A percentile compares a stretch with the other conserved stretches of the same genome.
These are phyloP conservation scores for Parelbella ahira DNA, from an alignment of 2,888 invertebrate species.

Conservation along the genomic window DNA sequence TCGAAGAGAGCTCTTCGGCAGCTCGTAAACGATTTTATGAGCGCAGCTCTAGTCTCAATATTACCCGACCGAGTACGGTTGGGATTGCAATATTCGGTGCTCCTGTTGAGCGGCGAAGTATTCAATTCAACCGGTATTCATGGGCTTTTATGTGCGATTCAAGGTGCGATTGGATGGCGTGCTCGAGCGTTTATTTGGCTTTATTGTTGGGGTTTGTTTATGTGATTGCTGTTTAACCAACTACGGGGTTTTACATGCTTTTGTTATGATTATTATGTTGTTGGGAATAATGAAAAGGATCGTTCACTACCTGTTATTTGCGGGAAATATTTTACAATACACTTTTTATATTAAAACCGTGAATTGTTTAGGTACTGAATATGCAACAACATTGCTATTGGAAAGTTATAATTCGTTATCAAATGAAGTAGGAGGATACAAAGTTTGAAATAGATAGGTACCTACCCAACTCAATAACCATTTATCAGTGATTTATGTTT, in stretches of 20 bases:
- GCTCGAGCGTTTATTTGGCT: constrained; percentile 79
- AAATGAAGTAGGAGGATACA: constrained; percentile 32
- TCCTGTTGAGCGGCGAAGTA: constrained; percentile 69
- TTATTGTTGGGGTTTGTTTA: constrained; percentile 81
- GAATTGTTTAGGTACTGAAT: constrained; percentile 5
- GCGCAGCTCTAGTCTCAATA: constrained; percentile 74
- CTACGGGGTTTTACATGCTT: constrained; percentile 75
- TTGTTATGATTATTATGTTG: constrained; percentile 78
- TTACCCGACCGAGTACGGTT: constrained; percentile 74
- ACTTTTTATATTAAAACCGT: constrained; percentile 4
- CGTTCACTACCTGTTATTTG: constrained; percentile 36
- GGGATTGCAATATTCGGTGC: constrained; percentile 73
- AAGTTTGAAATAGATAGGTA: constrained; percentile 55
- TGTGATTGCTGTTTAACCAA: constrained; percentile 80
- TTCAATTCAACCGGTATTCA: constrained; percentile 77
- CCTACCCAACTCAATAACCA: constrained; percentile 61
- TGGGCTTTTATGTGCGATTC: constrained; percentile 79
- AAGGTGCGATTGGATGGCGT: constrained; percentile 81
- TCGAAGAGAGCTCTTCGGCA: constrained; percentile 80
- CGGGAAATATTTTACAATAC: constrained; percentile 46
- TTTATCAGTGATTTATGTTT: constrained; percentile 76
- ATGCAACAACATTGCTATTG: constrained; percentile 33
- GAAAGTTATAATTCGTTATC: constrained; percentile 27
- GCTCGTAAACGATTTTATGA: constrained; percentile 80
- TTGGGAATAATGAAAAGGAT: constrained; percentile 63